Conservation (phyloP, 2,797 vertebrate genomes). For the Glossophaga mutica region DNA sequence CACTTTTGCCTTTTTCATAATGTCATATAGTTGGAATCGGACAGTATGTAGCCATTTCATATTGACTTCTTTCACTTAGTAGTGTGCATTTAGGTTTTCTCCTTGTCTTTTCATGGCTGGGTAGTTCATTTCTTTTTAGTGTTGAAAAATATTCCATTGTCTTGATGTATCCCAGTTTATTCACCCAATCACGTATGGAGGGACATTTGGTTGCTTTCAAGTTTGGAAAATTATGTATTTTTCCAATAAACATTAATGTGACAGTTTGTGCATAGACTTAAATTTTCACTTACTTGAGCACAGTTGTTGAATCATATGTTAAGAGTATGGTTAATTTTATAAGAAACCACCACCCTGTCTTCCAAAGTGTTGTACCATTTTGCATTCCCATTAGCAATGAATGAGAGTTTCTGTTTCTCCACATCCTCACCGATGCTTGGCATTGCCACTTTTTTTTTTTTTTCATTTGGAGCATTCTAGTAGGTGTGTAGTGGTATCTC, state of each 20-base stretch:
- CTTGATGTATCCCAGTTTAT: background rate
- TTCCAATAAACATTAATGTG: background rate
- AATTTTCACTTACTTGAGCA: background rate
- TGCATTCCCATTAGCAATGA: background rate
- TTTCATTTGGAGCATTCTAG: background rate
- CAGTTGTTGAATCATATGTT: background rate
- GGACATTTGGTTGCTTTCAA: background rate
- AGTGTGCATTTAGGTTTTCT: background rate
- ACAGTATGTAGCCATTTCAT: background rate
- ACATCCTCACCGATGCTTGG: background rate
- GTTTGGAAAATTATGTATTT: background rate
- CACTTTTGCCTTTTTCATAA: background rate
- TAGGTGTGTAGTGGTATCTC: background rate
- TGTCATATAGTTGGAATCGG: background rate
- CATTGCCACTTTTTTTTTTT: background rate
- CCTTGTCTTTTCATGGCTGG: background rate
- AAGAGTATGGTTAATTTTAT: background rate
- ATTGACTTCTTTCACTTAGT: background rate
- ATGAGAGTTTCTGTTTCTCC: background rate
- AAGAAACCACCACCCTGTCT: background rate
- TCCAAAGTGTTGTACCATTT: background rate
- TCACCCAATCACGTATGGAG: background rate
- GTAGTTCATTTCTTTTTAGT: background rate
- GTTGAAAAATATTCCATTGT: background rate
- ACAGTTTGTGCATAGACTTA: background rate